Base-by-base conservation (phyloP, 2,113 vertebrate species). In the Oenanthe oenanthe region DNA sequence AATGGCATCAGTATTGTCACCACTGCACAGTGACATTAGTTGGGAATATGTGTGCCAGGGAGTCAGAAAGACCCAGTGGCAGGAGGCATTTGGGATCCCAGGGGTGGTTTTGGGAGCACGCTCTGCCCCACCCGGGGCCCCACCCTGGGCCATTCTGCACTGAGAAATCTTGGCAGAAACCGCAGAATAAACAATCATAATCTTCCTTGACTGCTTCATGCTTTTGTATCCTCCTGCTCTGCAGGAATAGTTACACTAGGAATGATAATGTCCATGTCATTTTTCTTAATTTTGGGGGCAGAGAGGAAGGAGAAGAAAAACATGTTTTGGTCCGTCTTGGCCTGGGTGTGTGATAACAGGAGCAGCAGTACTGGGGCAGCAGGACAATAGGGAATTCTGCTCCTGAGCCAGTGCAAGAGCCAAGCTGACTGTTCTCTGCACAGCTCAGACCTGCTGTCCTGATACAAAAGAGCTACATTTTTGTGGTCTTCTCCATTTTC, bases 241-340 rank as follows among this genome's bases (percentile, higher is more conserved):
- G 68, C 72, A 56, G 83, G 82, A 96, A 45, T n/a, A 75, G 54
- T 76, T 73, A 63, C 76, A 89, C n/a, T 26, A 25, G 13, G 40
- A 42, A 43, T 72, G 85, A 70, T 34, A 70, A 73, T n/a, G 58
- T 36, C 88, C 32, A 42, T 92, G 90, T 86, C 7, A 47, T 79
- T 61, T 76, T 88, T 83, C 90, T 76, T 76, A 13, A 79, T 83
- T 93, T 77, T n/a, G 82, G 72, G 58, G 75, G 82, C 4, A 89
- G 90, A 85, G 82, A 83, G 62, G 58, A 87, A 70, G 36, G 75
- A 93, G 84, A 62, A 85, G 90, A 92, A 92, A 93, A 90, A 58
- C 60, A 80, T 93, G 75, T 90, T 93, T 90, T 93, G 63, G 58
- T 95, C 50, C 85, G 66, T 77, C 36, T 14, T 47, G 53, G 51